phyloP scores from a whole-genome alignment of 2,113 vertebrate genomes.

The Mormyrus iriodes region DNA sequence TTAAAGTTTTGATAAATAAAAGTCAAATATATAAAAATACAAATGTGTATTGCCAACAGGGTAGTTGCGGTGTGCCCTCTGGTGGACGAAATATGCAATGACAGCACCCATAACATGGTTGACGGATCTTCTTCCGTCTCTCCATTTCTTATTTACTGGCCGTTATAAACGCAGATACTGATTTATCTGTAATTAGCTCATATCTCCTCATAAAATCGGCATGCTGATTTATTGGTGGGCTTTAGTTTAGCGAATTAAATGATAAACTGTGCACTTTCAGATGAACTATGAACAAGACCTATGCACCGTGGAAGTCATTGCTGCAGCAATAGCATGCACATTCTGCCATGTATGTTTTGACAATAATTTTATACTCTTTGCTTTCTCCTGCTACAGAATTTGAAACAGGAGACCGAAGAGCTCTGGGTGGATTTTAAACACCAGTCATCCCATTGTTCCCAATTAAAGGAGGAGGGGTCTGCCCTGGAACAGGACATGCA shows the following conservation, averaged over 20 bases:
- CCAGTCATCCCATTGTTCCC: constrained; percentile 46
- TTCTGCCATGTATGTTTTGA: neutral
- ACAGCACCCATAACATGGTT: neutral
- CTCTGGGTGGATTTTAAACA: constrained; percentile 66
- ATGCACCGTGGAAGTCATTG: neutral
- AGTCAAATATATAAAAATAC: neutral
- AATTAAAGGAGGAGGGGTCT: constrained; percentile 46
- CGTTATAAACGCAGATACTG: neutral
- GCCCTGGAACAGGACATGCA: constrained; percentile 53
- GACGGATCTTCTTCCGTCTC: neutral
- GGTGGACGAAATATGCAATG: neutral
- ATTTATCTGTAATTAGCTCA: neutral
- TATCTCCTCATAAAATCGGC: neutral
- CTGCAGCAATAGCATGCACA: neutral
- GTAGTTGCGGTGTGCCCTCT: neutral
- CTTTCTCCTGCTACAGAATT: constrained; percentile 49
- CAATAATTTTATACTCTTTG: neutral
- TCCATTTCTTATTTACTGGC: neutral
- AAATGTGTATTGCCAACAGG: neutral
- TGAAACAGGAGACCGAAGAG: constrained; percentile 63
- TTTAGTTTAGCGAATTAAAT: neutral
- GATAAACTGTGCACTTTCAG: neutral
- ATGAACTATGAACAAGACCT: neutral
- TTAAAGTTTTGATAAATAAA: neutral
- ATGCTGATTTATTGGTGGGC: neutral